Base-by-base conservation (phyloP, 2,797 vertebrate genomes). In the Enteromius radiatus region DNA sequence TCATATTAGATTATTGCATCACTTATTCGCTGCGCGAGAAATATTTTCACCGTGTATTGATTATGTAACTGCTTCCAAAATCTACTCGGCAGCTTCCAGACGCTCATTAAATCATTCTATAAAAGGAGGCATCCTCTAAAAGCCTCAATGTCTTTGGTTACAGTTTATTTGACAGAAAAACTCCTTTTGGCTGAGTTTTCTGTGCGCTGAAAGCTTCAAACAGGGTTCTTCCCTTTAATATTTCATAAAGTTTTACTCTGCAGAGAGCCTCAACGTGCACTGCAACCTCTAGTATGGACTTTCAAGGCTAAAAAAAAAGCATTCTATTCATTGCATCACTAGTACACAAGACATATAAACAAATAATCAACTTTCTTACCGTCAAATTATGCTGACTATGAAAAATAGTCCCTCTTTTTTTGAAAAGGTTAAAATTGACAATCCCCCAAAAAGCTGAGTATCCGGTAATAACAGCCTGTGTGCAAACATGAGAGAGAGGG, bases 361-460 rank as follows among this genome's bases (percentile, higher is more conserved):
- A 47, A 80, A 70, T 47, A 68, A 49, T 26, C 12, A 81, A 76
- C 91, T 87, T 71, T 76, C 93, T 94, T 92, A 93, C 92, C 92
- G 67, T 89, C 19, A 87, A 86, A 28, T 73, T 75, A 74, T 76
- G 68, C 82, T 83, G 80, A 78, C 68, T 73, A 38, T 54, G 86
- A 63, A 81, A 47, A 63, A 17, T 75, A 74, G 81, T 83, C 82
- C 84, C 59, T 74, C 52, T 63, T 41, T 59, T 45, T 63, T 31
- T 9, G 36, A 61, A 41, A 56, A 54, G 21, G 0, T 21, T 15
- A 43, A 71, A 59, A 59, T 21, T 9, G 63, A 47, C 83, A 82
- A 73, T 89, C 56, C 86, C 83, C 85, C 84, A 65, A 80, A 21
- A 73, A 10, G 61, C 12, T 17, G 17, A 21, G 43, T 69, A 73